Conservation (phyloP, 2,888 invertebrate species). For the Lumbricus terrestris region DNA sequence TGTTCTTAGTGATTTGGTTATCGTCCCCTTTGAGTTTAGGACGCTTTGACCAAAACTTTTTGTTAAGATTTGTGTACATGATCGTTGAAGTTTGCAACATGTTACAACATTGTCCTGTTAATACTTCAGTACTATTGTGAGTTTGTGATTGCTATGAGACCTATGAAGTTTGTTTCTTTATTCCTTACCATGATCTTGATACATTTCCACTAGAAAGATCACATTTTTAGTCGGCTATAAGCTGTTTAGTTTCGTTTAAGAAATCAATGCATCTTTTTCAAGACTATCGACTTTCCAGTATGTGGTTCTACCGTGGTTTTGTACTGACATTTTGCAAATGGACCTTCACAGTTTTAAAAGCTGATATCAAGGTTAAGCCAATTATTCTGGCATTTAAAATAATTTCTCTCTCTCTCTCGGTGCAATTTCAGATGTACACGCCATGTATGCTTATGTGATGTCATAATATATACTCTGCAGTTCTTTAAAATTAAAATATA, state of each 20-base stretch:
- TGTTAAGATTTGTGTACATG: neutral
- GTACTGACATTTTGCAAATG: neutral
- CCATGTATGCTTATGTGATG: neutral
- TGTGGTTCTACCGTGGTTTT: neutral
- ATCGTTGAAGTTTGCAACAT: neutral
- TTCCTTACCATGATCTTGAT: neutral
- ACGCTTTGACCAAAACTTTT: neutral
- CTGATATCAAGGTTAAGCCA: neutral
- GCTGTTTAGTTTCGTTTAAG: neutral
- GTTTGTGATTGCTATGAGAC: slow-evolving; percentile 3
- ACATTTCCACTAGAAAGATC: neutral
- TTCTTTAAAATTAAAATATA: neutral
- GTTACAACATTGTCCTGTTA: neutral
- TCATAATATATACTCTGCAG: neutral
- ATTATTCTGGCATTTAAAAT: neutral
- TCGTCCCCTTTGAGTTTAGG: too few species aligned
- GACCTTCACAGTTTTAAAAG: neutral
- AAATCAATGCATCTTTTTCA: neutral
- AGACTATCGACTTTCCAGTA: neutral
- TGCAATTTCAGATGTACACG: neutral
- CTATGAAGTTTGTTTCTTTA: neutral
- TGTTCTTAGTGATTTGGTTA: neutral
- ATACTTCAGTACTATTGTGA: neutral
- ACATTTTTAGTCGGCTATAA: neutral
- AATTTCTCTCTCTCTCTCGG: too few species aligned